Conservation (phyloP, 2,888 invertebrate genomes). For the Pachydiplax longipennis region DNA sequence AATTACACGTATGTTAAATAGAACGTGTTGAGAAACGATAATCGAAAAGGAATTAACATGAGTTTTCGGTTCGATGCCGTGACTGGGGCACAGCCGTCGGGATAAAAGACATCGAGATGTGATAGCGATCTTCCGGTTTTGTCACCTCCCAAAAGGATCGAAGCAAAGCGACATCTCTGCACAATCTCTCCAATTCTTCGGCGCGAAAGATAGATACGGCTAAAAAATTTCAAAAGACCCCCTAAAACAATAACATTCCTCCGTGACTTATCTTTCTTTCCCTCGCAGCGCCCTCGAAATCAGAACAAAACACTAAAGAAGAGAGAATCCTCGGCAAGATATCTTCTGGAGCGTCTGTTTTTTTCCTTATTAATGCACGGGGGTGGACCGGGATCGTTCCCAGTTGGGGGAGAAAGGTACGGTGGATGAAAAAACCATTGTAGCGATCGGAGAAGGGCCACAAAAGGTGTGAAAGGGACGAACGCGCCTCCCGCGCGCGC, state of each 20-base stretch:
- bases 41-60: no score
- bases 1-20: no score
- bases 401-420: neutral
- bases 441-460: neutral
- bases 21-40: no score
- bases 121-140: neutral
- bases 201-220: no score
- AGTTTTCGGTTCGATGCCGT: no score
- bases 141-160: neutral
- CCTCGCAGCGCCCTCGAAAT: neutral
- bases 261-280: neutral
- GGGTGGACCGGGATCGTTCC: slow-evolving; percentile 5
- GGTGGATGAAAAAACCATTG: neutral
- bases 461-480: slow-evolving; percentile 2
- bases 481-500: neutral
- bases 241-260: slow-evolving; percentile 7
- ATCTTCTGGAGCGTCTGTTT: neutral
- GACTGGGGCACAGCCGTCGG: no score
- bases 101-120: no score
- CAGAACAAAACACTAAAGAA: neutral
- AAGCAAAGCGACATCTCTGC: neutral
- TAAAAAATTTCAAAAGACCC: no score
- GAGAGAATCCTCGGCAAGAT: neutral
- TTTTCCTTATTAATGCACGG: neutral
- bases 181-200: neutral